Evolutionary conservation across 2,797 vertebrate genomes (phyloP).

Genomic region (Smutsia gigantea): DNA sequence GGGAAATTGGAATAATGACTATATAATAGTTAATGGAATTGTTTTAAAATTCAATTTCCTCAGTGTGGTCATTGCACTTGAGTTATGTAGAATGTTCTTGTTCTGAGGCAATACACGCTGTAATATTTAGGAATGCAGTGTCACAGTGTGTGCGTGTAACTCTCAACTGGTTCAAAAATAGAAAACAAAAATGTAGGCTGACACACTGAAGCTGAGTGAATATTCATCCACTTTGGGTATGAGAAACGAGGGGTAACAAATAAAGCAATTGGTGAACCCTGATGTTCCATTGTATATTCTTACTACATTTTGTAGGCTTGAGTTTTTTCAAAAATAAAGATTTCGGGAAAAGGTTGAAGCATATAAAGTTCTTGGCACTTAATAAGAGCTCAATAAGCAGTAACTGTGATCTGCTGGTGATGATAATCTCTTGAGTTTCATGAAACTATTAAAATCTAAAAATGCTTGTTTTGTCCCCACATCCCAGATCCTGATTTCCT

Average conservation of each 20-base stretch:
- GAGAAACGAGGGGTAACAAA: not conserved
- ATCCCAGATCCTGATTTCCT: not conserved
- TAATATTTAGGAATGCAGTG: not conserved
- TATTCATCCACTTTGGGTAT: not conserved
- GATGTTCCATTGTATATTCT: not conserved
- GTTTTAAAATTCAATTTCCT: not conserved
- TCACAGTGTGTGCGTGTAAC: not conserved
- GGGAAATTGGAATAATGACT: not conserved
- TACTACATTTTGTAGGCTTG: not conserved
- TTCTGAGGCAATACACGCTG: not conserved
- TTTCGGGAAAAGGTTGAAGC: not conserved
- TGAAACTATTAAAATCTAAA: not conserved
- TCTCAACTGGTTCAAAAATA: not conserved
- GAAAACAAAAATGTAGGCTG: not conserved
- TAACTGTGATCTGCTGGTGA: not conserved
- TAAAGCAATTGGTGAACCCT: not conserved
- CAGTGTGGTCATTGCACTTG: not conserved
- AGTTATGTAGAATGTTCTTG: not conserved
- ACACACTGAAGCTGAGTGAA: too few relatives aligned
- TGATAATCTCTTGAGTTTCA: not conserved
- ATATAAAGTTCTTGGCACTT: not conserved
- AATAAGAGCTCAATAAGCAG: not conserved
- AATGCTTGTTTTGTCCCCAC: not conserved
- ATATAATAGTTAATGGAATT: not conserved
- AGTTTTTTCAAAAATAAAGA: slow-evolving; percentile 34